Percentiles rank a stretch among this genome's conserved stretches.
These are phyloP conservation scores for Catotricha subobsoleta DNA, from an alignment of 2,888 invertebrate genomes.

Conservation along the genomic window DNA sequence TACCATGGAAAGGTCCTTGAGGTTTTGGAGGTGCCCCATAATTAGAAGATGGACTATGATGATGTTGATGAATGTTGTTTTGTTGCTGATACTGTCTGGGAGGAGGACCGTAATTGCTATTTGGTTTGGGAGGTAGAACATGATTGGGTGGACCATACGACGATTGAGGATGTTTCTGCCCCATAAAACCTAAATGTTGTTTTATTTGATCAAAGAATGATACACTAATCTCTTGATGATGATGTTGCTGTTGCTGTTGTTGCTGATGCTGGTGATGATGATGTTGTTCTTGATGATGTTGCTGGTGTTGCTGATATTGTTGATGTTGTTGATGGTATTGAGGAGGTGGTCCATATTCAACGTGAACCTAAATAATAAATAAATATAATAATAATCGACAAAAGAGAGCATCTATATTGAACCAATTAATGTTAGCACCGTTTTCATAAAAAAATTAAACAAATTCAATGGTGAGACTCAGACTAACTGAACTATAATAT, in stretches of 20 bases:
- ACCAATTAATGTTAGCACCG: too few species aligned
- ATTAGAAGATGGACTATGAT: too few species aligned
- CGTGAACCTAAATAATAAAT: too few species aligned
- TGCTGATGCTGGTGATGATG: not conserved
- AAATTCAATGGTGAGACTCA: too few species aligned
- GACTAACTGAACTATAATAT: too few species aligned
- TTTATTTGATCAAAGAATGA: slow-evolving; percentile 26
- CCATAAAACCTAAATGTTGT: slow-evolving; percentile 21
- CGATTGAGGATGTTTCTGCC: slow-evolving; percentile 17
- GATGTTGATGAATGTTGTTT: too few species aligned
- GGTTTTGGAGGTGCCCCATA: slow-evolving; percentile 20
- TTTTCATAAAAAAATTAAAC: too few species aligned
- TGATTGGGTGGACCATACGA: slow-evolving; percentile 18
- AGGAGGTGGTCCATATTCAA: slow-evolving; percentile 6
- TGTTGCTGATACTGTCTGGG: too few species aligned
- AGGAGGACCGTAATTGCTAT: slow-evolving; percentile 17
- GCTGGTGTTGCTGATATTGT: not conserved
- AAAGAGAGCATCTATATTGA: too few species aligned
- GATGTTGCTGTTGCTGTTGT: not conserved
- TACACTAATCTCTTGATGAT: slow-evolving; percentile 2
- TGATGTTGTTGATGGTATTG: slow-evolving; percentile 4
- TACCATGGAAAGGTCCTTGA: slow-evolving; percentile 20
- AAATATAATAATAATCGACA: too few species aligned
- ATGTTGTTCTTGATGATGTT: slow-evolving; percentile 4
- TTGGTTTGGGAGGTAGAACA: slow-evolving; percentile 13